Percentiles rank a stretch among this genome's conserved stretches.
phyloP scores from a whole-genome alignment of 2,888 invertebrate genomes.

The Stenodema calcarata region DNA sequence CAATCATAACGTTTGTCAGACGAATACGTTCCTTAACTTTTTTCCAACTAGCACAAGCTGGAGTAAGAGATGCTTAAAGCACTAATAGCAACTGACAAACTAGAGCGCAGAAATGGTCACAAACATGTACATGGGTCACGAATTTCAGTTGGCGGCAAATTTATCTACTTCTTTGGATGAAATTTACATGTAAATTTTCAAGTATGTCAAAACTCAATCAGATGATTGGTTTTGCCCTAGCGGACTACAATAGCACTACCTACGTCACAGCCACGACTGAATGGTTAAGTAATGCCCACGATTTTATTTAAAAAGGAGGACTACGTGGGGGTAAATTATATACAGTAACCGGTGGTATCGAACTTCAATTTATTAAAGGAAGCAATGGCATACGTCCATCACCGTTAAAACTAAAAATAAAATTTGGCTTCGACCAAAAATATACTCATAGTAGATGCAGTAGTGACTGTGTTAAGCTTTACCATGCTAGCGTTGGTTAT shows the following conservation, averaged over 20 bases:
- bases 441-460: slow-evolving; percentile 49
- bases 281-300: neutral
- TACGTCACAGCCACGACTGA: slow-evolving; percentile 34
- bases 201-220: neutral
- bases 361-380: slow-evolving; percentile 20
- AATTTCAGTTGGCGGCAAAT: neutral
- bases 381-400: slow-evolving; percentile 55
- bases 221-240: neutral
- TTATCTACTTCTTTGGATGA: neutral
- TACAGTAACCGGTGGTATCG: neutral
- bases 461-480: slow-evolving; percentile 56
- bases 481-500: slow-evolving; percentile 55
- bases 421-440: neutral
- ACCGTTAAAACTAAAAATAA: slow-evolving; percentile 50
- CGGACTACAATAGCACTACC: slow-evolving; percentile 10
- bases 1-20: slow-evolving; percentile 57
- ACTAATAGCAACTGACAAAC: slow-evolving; percentile 5
- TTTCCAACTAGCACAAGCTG: slow-evolving; percentile 36
- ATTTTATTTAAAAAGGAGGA: neutral
- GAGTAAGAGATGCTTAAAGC: neutral
- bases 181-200: slow-evolving; percentile 9
- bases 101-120: neutral
- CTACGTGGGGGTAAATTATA: neutral
- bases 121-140: slow-evolving; percentile 20
- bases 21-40: slow-evolving; percentile 12